These are phyloP conservation scores for Micromys minutus DNA, from an alignment of 2,113 vertebrate genomes.

Conservation along the genomic window DNA sequence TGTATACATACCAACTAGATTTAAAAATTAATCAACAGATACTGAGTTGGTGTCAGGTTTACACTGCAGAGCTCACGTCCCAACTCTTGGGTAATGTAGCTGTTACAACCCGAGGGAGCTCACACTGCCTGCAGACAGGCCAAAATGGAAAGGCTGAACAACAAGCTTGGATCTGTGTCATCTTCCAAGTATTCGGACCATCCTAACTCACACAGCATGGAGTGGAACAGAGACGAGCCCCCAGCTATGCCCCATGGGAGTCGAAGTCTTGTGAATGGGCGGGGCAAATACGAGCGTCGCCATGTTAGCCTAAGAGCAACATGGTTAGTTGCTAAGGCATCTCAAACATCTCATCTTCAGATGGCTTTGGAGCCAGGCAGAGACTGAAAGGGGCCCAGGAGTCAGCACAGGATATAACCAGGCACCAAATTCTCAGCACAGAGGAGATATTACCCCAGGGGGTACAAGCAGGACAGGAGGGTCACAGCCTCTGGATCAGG, in stretches of 20 bases:
- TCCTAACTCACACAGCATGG: fast-evolving
- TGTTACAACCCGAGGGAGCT: background rate
- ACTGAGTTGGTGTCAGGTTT: background rate
- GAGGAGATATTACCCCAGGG: background rate
- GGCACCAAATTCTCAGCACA: background rate
- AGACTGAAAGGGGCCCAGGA: background rate
- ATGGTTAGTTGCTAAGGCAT: background rate
- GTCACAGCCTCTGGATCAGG: background rate
- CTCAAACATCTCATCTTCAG: background rate
- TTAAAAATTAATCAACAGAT: background rate
- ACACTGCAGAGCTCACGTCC: background rate
- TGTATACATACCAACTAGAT: background rate
- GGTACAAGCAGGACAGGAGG: background rate
- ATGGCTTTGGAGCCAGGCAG: background rate
- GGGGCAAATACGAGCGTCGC: background rate
- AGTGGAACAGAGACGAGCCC: background rate
- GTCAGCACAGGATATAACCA: background rate
- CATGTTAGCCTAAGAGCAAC: background rate
- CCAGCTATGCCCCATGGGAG: background rate
- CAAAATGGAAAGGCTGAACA: fast-evolving
- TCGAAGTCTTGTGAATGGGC: background rate
- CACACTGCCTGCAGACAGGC: background rate
- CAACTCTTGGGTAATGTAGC: too few relatives aligned
- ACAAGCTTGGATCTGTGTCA: background rate
- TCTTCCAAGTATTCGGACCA: background rate